Evolutionary conservation across 1,140 invertebrate genomes (phyloP), one percentile per base, ranked within the genome.

Genomic region (Drosophila teissieri): DNA sequence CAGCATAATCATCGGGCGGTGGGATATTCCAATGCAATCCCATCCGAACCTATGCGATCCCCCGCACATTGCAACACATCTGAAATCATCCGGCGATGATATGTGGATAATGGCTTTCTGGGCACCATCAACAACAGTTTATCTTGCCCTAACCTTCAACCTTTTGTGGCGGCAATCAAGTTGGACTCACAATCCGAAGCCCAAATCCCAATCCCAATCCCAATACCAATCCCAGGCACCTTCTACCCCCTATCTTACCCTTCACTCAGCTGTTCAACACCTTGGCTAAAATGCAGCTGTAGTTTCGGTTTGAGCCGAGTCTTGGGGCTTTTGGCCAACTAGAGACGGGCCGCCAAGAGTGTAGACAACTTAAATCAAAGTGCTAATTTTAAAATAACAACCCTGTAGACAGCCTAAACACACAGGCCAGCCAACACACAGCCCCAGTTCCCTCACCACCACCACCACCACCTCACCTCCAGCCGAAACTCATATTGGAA

Each of bases 371-470:
- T 86, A 86, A 89, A 88, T 88, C 84, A 88, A 88, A 88, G 84
- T 88, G 84, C 84, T 88, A 89, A 88, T 88, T 88, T 88, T 89
- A 88, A 88, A 88, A 86, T 86, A 86, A 86, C 83, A 86, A 83
- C 83, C 83, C 84, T 86, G 82, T 67, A 86, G 82, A 86, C 82
- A 86, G 82, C 82, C 83, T 86, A 86, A 86, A 86, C 83, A 86
- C 79, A 88, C 84, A 86, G 82, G 64, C 82, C 44, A 39, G 61
- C 64, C 61, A 67, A 42, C 31, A 31, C 31, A 76, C 36, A 61
- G 63, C 27, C 46, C 53, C 34, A 19, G 36, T 14, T 36, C 36
- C 36, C 17, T n/a, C n/a, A n/a, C n/a, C n/a, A n/a, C n/a, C n/a
- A n/a, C n/a, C n/a, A n/a, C n/a, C 24, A 8, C 10, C 7, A 11